Conservation (phyloP, 2,797 vertebrate genomes). For the Myoxocephalus aenaeus region DNA sequence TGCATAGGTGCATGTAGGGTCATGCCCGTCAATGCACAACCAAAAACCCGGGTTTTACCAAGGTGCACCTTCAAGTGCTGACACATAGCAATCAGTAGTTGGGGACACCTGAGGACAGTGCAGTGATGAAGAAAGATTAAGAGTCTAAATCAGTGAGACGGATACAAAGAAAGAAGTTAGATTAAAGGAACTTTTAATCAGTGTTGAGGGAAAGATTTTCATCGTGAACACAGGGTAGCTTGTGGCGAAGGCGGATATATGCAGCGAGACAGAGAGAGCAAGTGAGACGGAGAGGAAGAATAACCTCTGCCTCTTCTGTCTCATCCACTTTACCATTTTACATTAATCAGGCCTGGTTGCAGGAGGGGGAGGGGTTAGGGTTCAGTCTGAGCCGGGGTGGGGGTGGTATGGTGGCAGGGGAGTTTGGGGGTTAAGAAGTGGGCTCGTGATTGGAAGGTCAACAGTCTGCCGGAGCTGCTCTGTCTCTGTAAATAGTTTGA, state of each 20-base stretch:
- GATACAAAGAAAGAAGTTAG: slow-evolving; percentile 8
- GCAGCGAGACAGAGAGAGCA: slow-evolving; percentile 31
- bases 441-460: slow-evolving; percentile 49
- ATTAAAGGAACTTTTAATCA: slow-evolving; percentile 42
- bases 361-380: not conserved
- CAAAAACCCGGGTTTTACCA: not conserved
- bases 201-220: slow-evolving; percentile 13
- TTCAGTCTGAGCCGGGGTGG: slow-evolving; percentile 13
- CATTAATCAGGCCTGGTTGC: slow-evolving; percentile 36
- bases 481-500: slow-evolving; percentile 41
- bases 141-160: not conserved
- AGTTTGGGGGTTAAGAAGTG: not conserved
- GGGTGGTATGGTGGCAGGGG: not conserved
- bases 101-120: not conserved
- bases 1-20: not conserved
- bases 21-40: not conserved
- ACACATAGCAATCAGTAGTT: not conserved
- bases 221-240: slow-evolving; percentile 9
- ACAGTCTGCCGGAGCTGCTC: slow-evolving; percentile 41
- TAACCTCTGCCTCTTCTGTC: slow-evolving; percentile 49
- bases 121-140: not conserved
- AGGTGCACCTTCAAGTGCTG: not conserved
- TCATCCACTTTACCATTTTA: slow-evolving; percentile 43
- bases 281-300: slow-evolving; percentile 34
- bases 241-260: slow-evolving; percentile 30